Conservation (phyloP, 2,113 vertebrate genomes). For the Macheiramphus alcinus region DNA sequence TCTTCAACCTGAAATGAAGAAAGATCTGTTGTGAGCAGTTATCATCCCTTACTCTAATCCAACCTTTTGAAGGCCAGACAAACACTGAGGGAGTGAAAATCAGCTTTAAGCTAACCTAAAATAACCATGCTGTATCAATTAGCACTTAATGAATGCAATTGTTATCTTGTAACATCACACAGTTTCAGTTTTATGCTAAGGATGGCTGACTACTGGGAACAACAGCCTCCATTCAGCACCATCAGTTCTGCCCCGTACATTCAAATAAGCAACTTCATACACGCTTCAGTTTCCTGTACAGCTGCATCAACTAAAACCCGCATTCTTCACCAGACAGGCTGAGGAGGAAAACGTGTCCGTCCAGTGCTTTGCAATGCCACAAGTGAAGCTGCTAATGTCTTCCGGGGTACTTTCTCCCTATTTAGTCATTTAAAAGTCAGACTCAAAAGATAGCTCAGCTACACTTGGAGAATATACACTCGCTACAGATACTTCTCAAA, state of each 20-base stretch:
- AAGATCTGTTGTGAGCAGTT: not conserved
- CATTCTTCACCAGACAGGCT: no score
- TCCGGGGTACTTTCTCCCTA: not conserved
- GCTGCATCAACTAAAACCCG: rapidly evolving
- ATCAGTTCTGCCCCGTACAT: not conserved
- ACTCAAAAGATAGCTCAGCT: no score
- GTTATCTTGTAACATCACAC: rapidly evolving
- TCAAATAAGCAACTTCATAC: rapidly evolving
- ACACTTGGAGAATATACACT: no score
- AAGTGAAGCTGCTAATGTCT: rapidly evolving
- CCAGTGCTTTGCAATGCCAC: not conserved
- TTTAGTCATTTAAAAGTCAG: not conserved
- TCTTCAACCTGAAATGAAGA: conserved; percentile 74
- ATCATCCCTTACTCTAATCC: not conserved
- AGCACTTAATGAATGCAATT: not conserved
- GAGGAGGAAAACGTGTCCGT: not conserved
- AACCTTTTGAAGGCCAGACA: not conserved
- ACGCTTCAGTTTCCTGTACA: not conserved
- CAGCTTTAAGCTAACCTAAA: not conserved
- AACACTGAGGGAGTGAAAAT: not conserved
- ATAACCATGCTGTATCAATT: not conserved
- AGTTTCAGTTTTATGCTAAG: not conserved
- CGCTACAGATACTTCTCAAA: no score
- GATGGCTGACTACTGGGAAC: not conserved
- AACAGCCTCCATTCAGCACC: not conserved